Percentiles rank a stretch among this genome's conserved stretches.
Evolutionary conservation across 2,113 vertebrate species (phyloP).

Genomic region (Leptosomus discolor): DNA sequence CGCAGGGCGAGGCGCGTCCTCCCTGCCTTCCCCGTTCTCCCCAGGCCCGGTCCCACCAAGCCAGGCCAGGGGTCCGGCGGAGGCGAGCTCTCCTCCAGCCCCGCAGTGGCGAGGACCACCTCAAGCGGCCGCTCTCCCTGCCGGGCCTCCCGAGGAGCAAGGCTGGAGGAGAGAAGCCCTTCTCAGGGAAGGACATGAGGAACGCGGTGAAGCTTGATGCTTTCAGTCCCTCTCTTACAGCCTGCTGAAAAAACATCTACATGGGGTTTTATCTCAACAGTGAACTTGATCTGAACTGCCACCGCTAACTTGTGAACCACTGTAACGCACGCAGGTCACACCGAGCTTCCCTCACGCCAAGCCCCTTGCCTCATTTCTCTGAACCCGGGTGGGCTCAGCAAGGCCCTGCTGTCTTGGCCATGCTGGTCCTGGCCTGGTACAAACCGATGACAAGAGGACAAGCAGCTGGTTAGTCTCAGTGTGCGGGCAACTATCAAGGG

Average conservation of each 20-base stretch:
- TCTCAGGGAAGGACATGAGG: neutral
- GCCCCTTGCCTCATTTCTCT: neutral
- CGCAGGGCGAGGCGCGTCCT: neutral
- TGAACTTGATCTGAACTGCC: neutral
- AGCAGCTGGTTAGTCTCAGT: accelerated
- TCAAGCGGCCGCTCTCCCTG: neutral
- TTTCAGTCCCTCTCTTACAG: neutral
- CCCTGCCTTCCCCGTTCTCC: neutral
- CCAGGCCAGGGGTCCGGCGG: neutral
- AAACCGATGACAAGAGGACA: neutral
- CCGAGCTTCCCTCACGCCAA: neutral
- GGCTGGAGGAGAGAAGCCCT: neutral
- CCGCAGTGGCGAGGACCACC: neutral
- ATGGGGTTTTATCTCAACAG: neutral
- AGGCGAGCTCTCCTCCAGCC: neutral
- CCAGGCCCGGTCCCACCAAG: neutral
- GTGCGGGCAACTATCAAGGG: accelerated
- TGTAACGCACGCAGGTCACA: accelerated
- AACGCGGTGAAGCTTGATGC: neutral
- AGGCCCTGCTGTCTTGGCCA: neutral
- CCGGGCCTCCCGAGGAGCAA: neutral
- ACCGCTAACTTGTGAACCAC: neutral
- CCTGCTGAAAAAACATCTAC: neutral
- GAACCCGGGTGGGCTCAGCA: neutral
- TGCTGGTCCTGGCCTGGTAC: neutral